phyloP scores from a whole-genome alignment of 2,888 invertebrate species.

The Ceramica pisi region DNA sequence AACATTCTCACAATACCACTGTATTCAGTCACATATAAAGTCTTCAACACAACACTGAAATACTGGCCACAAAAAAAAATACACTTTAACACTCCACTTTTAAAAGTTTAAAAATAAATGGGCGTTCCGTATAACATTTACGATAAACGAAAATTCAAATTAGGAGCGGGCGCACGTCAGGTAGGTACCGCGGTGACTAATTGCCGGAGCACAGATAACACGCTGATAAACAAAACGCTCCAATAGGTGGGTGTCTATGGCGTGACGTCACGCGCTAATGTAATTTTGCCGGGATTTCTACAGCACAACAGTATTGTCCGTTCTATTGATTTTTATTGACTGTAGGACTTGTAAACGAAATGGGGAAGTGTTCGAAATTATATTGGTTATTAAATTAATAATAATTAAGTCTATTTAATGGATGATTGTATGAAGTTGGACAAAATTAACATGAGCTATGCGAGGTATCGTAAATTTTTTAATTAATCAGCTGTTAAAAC shows the following conservation, averaged over 20 bases:
- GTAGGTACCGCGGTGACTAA: constrained; percentile 80
- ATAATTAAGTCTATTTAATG: neutral
- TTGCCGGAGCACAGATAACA: constrained; percentile 82
- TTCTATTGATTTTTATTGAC: constrained; percentile 63
- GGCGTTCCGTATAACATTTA: constrained; percentile 51
- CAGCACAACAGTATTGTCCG: constrained; percentile 50
- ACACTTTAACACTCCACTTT: constrained; percentile 17
- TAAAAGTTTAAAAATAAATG: constrained; percentile 30
- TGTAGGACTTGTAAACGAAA: constrained; percentile 24
- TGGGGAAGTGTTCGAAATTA: neutral
- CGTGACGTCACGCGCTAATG: constrained; percentile 73
- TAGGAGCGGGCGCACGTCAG: constrained; percentile 71
- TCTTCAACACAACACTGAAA: neutral
- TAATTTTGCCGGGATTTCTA: constrained; percentile 77
- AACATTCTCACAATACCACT: constrained; percentile 30
- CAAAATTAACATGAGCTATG: neutral
- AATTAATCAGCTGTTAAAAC: neutral
- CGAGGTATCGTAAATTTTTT: neutral
- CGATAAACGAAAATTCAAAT: constrained; percentile 56
- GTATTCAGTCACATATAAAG: constrained; percentile 1
- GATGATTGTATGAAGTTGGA: neutral
- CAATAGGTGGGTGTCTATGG: constrained; percentile 66
- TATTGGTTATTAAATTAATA: constrained; percentile 14
- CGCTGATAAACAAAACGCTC: constrained; percentile 78
- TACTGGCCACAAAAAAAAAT: constrained; percentile 10